Evolutionary conservation across 2,888 invertebrate species (phyloP).

Genomic region (Odontomyia ornata): DNA sequence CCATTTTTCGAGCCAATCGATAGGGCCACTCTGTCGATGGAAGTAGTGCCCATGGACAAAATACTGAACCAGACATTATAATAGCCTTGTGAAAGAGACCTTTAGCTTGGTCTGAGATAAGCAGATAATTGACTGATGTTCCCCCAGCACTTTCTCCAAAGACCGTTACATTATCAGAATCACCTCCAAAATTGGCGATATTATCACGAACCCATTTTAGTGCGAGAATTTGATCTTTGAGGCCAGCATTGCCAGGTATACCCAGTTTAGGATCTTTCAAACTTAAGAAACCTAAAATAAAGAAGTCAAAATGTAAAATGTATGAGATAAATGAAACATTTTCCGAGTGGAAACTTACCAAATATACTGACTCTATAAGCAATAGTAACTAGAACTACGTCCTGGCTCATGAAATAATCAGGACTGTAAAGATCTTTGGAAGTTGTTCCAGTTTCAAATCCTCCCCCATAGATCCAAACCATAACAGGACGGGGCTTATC

Average conservation of each 20-base stretch:
- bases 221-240: slow-evolving; percentile 67
- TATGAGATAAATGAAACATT: not conserved
- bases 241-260: slow-evolving; percentile 67
- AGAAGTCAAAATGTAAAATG: not conserved
- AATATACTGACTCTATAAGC: slow-evolving; percentile 66
- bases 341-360: slow-evolving; percentile 52
- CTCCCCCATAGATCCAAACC: slow-evolving; percentile 67
- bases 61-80: slow-evolving; percentile 60
- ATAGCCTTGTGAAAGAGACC: slow-evolving; percentile 61
- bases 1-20: slow-evolving; percentile 60
- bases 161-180: slow-evolving; percentile 66
- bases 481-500: slow-evolving; percentile 58
- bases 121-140: slow-evolving; percentile 65
- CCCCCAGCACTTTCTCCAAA: slow-evolving; percentile 68
- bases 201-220: slow-evolving; percentile 67
- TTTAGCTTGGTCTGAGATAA: slow-evolving; percentile 65
- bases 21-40: slow-evolving; percentile 58
- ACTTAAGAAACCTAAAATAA: slow-evolving; percentile 63
- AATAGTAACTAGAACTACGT: slow-evolving; percentile 64
- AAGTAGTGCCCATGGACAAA: slow-evolving; percentile 60
- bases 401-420: slow-evolving; percentile 64
- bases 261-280: slow-evolving; percentile 64
- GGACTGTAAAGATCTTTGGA: slow-evolving; percentile 63
- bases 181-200: slow-evolving; percentile 66
- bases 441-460: slow-evolving; percentile 64